Evolutionary conservation across 2,888 invertebrate species (phyloP), one percentile per base, ranked within the genome.

Genomic region (Leucoma salicis): DNA sequence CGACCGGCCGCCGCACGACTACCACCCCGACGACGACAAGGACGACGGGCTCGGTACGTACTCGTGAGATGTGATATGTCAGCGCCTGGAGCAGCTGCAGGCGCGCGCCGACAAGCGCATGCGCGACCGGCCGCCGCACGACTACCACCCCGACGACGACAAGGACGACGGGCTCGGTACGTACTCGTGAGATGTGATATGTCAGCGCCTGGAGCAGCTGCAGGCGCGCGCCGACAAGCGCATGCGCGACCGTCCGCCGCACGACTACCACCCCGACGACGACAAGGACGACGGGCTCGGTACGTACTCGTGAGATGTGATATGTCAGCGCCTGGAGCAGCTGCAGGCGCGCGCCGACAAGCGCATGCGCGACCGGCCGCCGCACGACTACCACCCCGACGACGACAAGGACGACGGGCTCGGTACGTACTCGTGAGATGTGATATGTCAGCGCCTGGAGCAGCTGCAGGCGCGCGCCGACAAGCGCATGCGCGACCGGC

Each of bases 401-500:
- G 79, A 80, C 57, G 80, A 79, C 51, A 49, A 70, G 46, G 81
- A 81, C 42, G 79, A 79, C 56, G 78, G 78, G 1, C 68, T 78
- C 14, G 80, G 79, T 76, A 12, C 15, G 49, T 50, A n/a, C n/a
- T n/a, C n/a, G n/a, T n/a, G n/a, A n/a, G n/a, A n/a, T n/a, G n/a
- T n/a, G n/a, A n/a, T n/a, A n/a, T n/a, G n/a, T n/a, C 88, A 87
- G 74, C 76, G 78, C 68, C 80, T 88, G 53, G 87, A 88, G 66
- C 82, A 66, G 74, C 42, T 89, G 76, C 87, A 86, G 76, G 86
- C 86, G 66, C 78, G 84, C 66, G 62, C 78, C 49, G 79, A 79
- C 25, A 25, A 25, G 67, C 62, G 64, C 42, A 78, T 84, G 56
- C 67, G 81, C 75, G 74, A 82, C 8, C 74, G 79, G 57, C n/a